Evolutionary conservation across 2,797 vertebrate genomes (phyloP).

Genomic region (Holocentrus rufus): DNA sequence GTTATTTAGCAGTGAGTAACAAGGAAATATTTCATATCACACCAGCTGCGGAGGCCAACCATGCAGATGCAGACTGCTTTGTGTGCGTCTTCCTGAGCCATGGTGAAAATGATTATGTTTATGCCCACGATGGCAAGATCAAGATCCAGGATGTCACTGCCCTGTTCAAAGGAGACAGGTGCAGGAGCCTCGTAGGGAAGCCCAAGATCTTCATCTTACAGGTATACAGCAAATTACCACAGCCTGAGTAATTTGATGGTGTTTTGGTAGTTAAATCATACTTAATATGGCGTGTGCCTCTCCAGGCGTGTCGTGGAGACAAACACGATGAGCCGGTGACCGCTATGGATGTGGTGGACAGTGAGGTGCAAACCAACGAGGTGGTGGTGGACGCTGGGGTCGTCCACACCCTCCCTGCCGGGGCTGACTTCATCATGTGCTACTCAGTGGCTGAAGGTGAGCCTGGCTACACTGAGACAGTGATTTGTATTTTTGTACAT

Average conservation of each 20-base stretch:
- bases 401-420: slow-evolving; percentile 87
- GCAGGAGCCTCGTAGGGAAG: slow-evolving; percentile 90
- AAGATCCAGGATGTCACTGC: slow-evolving; percentile 83
- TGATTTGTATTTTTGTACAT: too few relatives aligned
- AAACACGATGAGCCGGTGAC: slow-evolving; percentile 85
- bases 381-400: slow-evolving; percentile 87
- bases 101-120: slow-evolving; percentile 88
- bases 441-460: slow-evolving; percentile 94
- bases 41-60: slow-evolving; percentile 83
- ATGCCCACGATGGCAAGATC: slow-evolving; percentile 85
- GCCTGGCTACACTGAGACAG: not conserved
- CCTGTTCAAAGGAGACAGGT: slow-evolving; percentile 91
- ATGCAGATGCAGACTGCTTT: slow-evolving; percentile 90
- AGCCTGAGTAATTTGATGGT: not conserved
- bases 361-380: slow-evolving; percentile 56
- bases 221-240: slow-evolving; percentile 73
- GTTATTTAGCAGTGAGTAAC: not conserved
- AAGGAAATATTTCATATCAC: slow-evolving; percentile 14
- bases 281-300: not conserved
- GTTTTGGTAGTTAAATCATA: not conserved
- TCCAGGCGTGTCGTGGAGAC: slow-evolving; percentile 90
- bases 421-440: slow-evolving; percentile 93
- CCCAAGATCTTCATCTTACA: slow-evolving; percentile 98
- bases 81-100: slow-evolving; percentile 94
- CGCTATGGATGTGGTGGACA: slow-evolving; percentile 80